Base-by-base conservation (phyloP, 2,797 vertebrate species). In the Falco concolor region DNA sequence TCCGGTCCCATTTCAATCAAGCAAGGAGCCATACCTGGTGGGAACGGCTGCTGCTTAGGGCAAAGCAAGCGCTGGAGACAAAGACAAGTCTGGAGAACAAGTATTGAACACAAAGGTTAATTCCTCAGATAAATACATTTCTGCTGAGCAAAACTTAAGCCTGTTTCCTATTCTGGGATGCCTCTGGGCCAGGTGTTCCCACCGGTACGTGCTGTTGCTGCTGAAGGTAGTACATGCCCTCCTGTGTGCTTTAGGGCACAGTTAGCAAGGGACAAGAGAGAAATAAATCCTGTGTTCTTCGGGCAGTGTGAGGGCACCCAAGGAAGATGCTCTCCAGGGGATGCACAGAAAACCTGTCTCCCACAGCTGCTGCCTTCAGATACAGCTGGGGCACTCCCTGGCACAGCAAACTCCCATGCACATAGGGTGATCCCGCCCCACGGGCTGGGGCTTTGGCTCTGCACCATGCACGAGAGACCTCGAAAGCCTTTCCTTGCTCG, bases 91-190 rank as follows among this genome's bases (percentile, higher is more conserved):
- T 34, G 65, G 24, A 54, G 84, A 93, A 75, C 69, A 93, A 91
- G 92, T 73, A 73, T 6, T 60, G 93, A 90, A 89, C 34, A 50
- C 30, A 86, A 89, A 95, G 61, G 61, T 95, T 93, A 95, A 95
- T 94, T 95, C 90, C 69, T 86, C 10, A 38, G 90, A 70, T 89
- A 95, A 96, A 95, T 64, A 90, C 32, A 74, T 79, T 89, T 95
- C 18, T 57, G 82, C 36, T 74, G 82, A 27, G 54, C 53, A 90
- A 78, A 81, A 75, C 78, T 24, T 67, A 70, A 38, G n/a, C 45
- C 94, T 80, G 78, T 78, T 83, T 96, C 74, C 84, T 79, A 27
- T 78, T 93, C 78, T 40, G 21, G 23, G 53, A 36, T 92, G 80
- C 76, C 74, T 56, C 88, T 70, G 84, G 56, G 65, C 34, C 65